A percentile compares a stretch with the other conserved stretches of the same genome.
Evolutionary conservation across 2,797 vertebrate species (phyloP).

Genomic region (Sebastes ruberrimus): DNA sequence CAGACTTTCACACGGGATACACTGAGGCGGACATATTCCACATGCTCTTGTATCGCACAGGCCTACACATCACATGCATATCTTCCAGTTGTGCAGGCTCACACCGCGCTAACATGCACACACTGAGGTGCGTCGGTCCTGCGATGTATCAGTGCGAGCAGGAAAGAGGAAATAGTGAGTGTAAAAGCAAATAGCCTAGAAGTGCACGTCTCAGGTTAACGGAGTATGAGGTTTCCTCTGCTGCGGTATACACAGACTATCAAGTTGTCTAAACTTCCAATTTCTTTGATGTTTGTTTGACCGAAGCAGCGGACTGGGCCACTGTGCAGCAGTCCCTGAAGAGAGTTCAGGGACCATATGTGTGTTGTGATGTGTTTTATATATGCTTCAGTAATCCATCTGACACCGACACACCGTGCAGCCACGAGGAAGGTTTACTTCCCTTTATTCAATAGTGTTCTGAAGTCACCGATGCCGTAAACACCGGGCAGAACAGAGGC

Average conservation of each 20-base stretch:
- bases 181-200: conserved; percentile 28
- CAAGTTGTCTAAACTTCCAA: conserved; percentile 53
- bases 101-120: not conserved
- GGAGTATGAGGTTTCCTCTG: conserved; percentile 29
- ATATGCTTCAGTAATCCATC: conserved; percentile 63
- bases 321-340: conserved; percentile 57
- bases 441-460: conserved; percentile 50
- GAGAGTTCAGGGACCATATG: conserved; percentile 44
- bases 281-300: conserved; percentile 71
- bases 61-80: not conserved
- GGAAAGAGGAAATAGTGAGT: conserved; percentile 11
- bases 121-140: conserved; percentile 7
- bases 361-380: conserved; percentile 69
- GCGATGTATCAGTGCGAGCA: conserved; percentile 9
- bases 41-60: conserved; percentile 1
- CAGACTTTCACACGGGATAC: conserved; percentile 29
- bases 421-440: conserved; percentile 34
- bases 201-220: conserved; percentile 32
- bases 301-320: conserved; percentile 39
- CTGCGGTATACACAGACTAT: conserved; percentile 25
- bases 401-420: conserved; percentile 54
- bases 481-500: conserved; percentile 61
- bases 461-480: conserved; percentile 61
- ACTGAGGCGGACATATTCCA: conserved; percentile 12
- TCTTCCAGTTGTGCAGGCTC: not conserved